phyloP scores from a whole-genome alignment of 2,888 invertebrate species.

The Sepiola atlantica region DNA sequence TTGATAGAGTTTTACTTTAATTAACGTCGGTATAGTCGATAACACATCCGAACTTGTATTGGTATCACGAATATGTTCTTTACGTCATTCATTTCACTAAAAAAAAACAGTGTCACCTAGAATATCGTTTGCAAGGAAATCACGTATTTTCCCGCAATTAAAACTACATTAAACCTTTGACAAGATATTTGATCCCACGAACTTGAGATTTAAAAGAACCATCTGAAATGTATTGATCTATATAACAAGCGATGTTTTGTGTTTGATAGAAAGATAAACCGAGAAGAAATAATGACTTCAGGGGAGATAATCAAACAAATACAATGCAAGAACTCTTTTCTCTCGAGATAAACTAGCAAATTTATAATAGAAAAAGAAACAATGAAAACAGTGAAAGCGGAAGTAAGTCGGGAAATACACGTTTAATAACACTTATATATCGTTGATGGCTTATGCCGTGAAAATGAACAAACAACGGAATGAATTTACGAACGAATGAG shows the following conservation, averaged over 20 bases:
- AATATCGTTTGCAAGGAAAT: not conserved
- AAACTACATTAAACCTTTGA: not conserved
- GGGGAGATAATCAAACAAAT: not conserved
- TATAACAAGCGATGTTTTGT: not conserved
- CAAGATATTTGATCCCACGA: not conserved
- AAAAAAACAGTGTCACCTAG: not conserved
- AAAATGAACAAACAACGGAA: not conserved
- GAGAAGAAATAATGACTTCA: not conserved
- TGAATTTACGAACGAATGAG: slow-evolving; percentile 13
- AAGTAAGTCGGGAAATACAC: not conserved
- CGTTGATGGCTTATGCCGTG: not conserved
- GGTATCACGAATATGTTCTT: too few species aligned
- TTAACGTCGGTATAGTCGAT: too few species aligned
- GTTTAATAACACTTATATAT: not conserved
- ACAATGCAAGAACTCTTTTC: not conserved
- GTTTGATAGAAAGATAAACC: not conserved
- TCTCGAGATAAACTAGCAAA: not conserved
- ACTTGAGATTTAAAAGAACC: not conserved
- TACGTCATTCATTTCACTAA: not conserved
- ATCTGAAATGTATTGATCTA: not conserved
- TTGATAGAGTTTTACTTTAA: too few species aligned
- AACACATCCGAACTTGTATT: too few species aligned
- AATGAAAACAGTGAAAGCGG: not conserved
- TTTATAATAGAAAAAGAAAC: not conserved
- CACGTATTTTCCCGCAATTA: not conserved